Percentiles rank a stretch among this genome's conserved stretches.
phyloP scores from a whole-genome alignment of 2,888 invertebrate genomes.

The Drosophila antonietae region DNA sequence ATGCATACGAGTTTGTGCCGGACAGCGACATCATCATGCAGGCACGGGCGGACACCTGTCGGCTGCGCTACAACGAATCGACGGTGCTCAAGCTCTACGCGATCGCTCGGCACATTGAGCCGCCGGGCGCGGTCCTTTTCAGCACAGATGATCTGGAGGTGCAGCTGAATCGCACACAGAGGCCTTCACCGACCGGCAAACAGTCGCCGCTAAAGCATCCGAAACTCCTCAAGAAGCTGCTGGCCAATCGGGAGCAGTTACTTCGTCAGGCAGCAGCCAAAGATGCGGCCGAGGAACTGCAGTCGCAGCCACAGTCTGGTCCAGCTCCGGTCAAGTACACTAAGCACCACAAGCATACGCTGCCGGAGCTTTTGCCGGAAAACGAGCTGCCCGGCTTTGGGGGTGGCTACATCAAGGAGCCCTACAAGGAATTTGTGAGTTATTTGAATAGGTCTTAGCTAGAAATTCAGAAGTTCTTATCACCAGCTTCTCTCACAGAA shows the following conservation, averaged over 20 bases:
- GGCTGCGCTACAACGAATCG: slow-evolving; percentile 89
- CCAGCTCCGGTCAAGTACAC: slow-evolving; percentile 30
- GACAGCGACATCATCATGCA: slow-evolving; percentile 84
- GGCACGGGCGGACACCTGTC: slow-evolving; percentile 87
- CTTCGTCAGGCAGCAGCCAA: slow-evolving; percentile 67
- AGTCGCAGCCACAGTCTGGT: slow-evolving; percentile 6
- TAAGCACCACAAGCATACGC: slow-evolving; percentile 67
- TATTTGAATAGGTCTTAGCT: background rate
- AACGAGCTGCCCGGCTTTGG: slow-evolving; percentile 59
- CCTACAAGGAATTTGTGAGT: slow-evolving; percentile 74
- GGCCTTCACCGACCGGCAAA: slow-evolving; percentile 81
- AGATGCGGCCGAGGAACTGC: slow-evolving; percentile 41
- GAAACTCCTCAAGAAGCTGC: slow-evolving; percentile 83
- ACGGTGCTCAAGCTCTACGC: slow-evolving; percentile 89
- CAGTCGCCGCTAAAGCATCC: slow-evolving; percentile 84
- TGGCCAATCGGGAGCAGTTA: slow-evolving; percentile 79
- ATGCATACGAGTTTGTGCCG: slow-evolving; percentile 86
- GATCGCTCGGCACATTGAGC: slow-evolving; percentile 87
- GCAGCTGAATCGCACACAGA: slow-evolving; percentile 83
- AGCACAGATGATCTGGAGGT: slow-evolving; percentile 86
- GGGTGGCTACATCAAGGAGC: slow-evolving; percentile 46
- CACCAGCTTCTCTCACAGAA: slow-evolving; percentile 55
- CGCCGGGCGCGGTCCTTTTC: slow-evolving; percentile 90
- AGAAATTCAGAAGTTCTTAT: background rate
- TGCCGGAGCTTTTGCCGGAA: slow-evolving; percentile 72